phyloP scores from a whole-genome alignment of 2,888 invertebrate species.

The Chrysodeixis includens region DNA sequence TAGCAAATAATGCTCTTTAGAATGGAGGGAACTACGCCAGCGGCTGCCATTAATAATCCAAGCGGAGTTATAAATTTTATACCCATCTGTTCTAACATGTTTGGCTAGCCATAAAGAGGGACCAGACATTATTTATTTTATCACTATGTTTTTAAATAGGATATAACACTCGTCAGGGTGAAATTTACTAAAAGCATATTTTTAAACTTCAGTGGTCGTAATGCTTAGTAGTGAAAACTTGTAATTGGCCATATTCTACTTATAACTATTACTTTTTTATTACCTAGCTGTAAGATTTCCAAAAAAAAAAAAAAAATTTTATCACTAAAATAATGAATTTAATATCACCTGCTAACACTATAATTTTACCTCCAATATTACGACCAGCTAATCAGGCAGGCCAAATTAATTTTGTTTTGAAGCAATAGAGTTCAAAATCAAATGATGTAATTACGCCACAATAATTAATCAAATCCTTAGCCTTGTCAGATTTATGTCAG shows the following conservation, averaged over 20 bases:
- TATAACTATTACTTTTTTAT: no score
- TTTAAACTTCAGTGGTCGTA: no score
- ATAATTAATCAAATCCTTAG: constrained; percentile 46
- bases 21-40: neutral
- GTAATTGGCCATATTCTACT: no score
- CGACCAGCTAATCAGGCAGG: no score
- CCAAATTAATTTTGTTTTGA: no score
- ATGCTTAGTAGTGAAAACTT: no score
- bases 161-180: neutral
- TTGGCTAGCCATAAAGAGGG: neutral
- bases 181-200: neutral
- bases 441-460: constrained; percentile 47
- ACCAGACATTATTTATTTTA: neutral
- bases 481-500: constrained; percentile 38
- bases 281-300: no score
- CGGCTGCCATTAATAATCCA: neutral
- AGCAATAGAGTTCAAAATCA: constrained; percentile 51
- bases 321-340: no score
- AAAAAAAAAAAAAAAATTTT: no score
- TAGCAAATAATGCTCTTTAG: no score
- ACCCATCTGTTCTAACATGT: neutral
- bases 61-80: neutral
- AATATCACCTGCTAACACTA: no score
- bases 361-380: no score
- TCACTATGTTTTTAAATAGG: neutral